Conservation (phyloP, 2,797 vertebrate genomes). For the Leptodactylus fallax region DNA sequence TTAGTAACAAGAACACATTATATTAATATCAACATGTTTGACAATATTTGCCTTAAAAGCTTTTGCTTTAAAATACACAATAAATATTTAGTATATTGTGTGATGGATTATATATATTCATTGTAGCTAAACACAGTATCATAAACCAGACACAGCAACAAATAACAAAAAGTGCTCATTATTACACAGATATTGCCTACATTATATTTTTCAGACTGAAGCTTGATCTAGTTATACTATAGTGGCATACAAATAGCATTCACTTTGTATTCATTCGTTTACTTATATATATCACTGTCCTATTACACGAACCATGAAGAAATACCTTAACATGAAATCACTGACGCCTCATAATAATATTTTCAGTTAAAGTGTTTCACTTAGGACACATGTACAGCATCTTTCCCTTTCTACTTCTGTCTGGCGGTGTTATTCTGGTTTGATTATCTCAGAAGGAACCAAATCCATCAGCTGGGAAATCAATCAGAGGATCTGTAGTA, state of each 20-base stretch:
- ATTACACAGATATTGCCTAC: too few species aligned
- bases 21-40: too few species aligned
- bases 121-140: too few species aligned
- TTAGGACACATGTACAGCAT: neutral
- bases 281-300: neutral
- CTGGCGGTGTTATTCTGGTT: constrained; percentile 17
- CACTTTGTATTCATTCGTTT: neutral
- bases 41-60: too few species aligned
- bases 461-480: constrained; percentile 52
- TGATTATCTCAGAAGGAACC: constrained; percentile 18
- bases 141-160: neutral
- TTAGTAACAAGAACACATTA: too few species aligned
- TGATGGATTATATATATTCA: too few species aligned
- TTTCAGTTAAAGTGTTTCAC: neutral
- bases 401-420: neutral
- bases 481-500: constrained; percentile 44
- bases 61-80: too few species aligned
- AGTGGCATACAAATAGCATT: neutral
- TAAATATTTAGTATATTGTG: too few species aligned
- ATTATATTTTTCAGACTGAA: too few species aligned
- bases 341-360: neutral
- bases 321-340: neutral
- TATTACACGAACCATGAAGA: neutral
- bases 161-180: neutral
- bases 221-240: neutral